A percentile compares a stretch with the other conserved stretches of the same genome.
Conservation (phyloP, 2,113 vertebrate species). For the Strix uralensis region DNA sequence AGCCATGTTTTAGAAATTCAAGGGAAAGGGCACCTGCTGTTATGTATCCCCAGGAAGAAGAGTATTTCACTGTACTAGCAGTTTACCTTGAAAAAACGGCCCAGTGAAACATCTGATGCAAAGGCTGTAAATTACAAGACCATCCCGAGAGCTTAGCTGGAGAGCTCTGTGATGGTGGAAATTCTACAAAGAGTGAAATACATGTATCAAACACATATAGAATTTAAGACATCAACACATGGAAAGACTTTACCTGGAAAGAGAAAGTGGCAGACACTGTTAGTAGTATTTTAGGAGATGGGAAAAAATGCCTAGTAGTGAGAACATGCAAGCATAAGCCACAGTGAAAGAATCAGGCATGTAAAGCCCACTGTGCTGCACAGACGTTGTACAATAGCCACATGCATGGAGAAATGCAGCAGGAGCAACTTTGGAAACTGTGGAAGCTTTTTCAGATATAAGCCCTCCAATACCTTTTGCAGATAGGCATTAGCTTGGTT, state of each 20-base stretch:
- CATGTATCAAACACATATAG: neutral
- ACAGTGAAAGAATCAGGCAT: neutral
- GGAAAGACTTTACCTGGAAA: neutral
- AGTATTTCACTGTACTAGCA: neutral
- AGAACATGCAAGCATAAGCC: neutral
- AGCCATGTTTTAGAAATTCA: neutral
- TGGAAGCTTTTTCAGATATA: neutral
- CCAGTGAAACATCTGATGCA: neutral
- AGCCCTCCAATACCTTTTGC: neutral
- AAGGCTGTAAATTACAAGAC: neutral
- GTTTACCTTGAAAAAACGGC: neutral
- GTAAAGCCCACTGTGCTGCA: neutral
- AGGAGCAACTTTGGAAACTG: neutral
- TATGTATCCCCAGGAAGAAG: neutral
- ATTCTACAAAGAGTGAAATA: neutral
- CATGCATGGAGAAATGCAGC: neutral
- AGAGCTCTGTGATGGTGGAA: neutral
- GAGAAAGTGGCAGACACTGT: accelerated
- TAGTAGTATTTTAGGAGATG: neutral
- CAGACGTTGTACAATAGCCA: neutral
- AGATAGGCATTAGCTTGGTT: neutral
- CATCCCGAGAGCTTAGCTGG: neutral
- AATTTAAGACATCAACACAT: neutral
- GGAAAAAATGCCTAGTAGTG: neutral
- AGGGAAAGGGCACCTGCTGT: neutral